phyloP scores from a whole-genome alignment of 2,797 vertebrate genomes.

The Varecia variegata region DNA sequence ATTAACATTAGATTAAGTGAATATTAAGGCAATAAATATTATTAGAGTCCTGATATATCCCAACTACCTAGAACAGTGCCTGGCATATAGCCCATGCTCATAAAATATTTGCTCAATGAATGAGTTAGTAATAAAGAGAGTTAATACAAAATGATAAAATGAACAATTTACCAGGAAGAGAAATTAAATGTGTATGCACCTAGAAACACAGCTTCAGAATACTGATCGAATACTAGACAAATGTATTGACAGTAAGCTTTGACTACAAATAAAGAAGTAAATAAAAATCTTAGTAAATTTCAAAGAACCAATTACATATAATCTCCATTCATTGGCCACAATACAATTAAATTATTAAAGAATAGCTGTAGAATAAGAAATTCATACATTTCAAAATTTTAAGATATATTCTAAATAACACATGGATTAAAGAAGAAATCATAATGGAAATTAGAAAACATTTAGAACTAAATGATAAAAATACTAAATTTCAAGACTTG shows the following conservation, averaged over 20 bases:
- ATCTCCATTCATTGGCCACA: not conserved
- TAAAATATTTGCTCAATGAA: not conserved
- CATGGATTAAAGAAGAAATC: constrained; percentile 1
- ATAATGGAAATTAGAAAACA: not conserved
- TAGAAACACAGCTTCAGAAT: constrained; percentile 33
- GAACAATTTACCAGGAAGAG: not conserved
- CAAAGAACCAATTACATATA: not conserved
- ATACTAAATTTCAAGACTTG: not conserved
- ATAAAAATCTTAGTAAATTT: not conserved
- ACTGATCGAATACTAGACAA: not conserved
- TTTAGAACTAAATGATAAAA: not conserved
- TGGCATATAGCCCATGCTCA: not conserved
- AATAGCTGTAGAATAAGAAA: not conserved
- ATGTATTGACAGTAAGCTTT: not conserved
- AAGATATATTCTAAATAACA: constrained; percentile 15
- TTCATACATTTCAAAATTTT: not conserved
- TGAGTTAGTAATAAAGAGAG: not conserved
- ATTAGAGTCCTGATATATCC: not conserved
- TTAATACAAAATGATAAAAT: not conserved
- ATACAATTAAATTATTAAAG: not conserved
- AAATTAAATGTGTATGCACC: not conserved
- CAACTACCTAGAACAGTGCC: not conserved
- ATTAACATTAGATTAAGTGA: not conserved
- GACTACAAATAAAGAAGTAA: not conserved
- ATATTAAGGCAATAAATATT: not conserved